Conservation (phyloP, 2,113 vertebrate species). For the Hippopotamus amphibius region DNA sequence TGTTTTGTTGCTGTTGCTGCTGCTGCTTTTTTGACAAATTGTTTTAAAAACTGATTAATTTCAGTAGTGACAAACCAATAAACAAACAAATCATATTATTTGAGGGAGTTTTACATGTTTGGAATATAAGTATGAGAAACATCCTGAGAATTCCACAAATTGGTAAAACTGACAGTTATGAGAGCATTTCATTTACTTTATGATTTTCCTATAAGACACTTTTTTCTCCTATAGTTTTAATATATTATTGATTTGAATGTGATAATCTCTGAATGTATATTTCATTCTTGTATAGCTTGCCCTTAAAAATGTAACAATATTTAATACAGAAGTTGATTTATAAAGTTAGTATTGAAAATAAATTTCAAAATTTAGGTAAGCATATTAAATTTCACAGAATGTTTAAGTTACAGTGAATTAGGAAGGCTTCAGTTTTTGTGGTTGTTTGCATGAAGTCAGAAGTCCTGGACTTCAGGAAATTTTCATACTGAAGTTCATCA, state of each 20-base stretch:
- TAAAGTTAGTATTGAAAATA: slow-evolving; percentile 35
- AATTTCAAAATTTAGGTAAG: slow-evolving; percentile 18
- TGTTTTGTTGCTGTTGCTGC: slow-evolving; percentile 1
- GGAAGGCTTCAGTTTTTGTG: not conserved
- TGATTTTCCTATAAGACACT: not conserved
- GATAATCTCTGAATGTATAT: not conserved
- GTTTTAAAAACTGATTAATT: not conserved
- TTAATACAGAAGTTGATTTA: slow-evolving; percentile 18
- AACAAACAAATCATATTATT: not conserved
- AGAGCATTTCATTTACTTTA: not conserved
- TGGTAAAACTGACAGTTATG: not conserved
- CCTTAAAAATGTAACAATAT: not conserved
- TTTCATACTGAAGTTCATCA: not conserved
- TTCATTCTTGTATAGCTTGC: slow-evolving; percentile 41
- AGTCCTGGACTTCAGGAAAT: not conserved
- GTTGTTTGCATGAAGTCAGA: not conserved
- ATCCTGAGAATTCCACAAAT: not conserved
- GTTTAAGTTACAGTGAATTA: not conserved
- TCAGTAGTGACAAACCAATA: not conserved
- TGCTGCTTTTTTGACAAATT: not conserved
- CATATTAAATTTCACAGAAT: not conserved
- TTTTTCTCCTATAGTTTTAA: slow-evolving; percentile 13
- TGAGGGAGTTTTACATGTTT: not conserved
- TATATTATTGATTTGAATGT: slow-evolving; percentile 11
- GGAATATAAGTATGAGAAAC: not conserved